Percentiles rank a stretch among this genome's conserved stretches.
Conservation (phyloP, 1,140 invertebrate species). For the Drosophila cardini region DNA sequence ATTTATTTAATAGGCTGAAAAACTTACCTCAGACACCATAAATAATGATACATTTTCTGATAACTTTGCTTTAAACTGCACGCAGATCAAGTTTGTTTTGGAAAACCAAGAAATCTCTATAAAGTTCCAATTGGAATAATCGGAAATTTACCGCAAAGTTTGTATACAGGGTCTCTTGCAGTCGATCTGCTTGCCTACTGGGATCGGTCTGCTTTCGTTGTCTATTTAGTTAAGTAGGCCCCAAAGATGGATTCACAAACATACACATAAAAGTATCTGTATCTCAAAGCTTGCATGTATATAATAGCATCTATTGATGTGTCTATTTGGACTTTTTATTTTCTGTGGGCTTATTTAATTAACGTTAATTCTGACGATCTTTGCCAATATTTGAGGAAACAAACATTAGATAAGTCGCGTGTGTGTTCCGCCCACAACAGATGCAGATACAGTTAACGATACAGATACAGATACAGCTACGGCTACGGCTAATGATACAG, state of each 20-base stretch:
- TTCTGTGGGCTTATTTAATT: constrained; percentile 64
- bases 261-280: neutral
- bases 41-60: too few relatives aligned
- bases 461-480: neutral
- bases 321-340: constrained; percentile 29
- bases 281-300: neutral
- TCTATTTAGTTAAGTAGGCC: neutral
- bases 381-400: constrained; percentile 51
- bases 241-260: neutral
- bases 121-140: too few relatives aligned
- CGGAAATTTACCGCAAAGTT: too few relatives aligned
- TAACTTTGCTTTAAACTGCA: too few relatives aligned
- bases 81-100: too few relatives aligned
- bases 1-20: too few relatives aligned
- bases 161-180: too few relatives aligned
- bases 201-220: neutral
- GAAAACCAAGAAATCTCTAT: too few relatives aligned
- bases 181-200: too few relatives aligned
- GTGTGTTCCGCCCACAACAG: constrained; percentile 35
- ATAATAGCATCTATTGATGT: constrained; percentile 2
- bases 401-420: constrained; percentile 65
- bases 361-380: constrained; percentile 53
- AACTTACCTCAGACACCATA: too few relatives aligned
- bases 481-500: too few relatives aligned
- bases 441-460: constrained; percentile 20